A percentile compares a stretch with the other conserved stretches of the same genome.
Conservation (phyloP, 2,113 vertebrate species). For the Elaphurus davidianus region DNA sequence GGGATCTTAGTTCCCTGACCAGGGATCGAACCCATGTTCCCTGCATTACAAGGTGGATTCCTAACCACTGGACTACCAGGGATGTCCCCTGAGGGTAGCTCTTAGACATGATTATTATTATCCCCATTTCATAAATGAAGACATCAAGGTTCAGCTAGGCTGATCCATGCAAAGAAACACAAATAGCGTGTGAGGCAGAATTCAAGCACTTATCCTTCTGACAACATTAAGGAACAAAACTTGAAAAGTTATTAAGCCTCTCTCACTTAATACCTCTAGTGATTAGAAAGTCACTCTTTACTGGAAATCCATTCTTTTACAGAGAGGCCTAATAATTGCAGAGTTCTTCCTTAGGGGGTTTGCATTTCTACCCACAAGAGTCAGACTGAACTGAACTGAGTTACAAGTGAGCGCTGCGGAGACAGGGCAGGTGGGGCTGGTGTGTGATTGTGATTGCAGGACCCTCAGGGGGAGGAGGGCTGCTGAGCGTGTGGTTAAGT, state of each 20-base stretch:
- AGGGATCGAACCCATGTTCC: background rate
- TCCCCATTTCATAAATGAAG: background rate
- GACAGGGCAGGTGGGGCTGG: too few species aligned
- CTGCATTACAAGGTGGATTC: background rate
- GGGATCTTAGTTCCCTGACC: background rate
- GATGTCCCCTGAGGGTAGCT: background rate
- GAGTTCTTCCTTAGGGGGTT: background rate
- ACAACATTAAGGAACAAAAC: background rate
- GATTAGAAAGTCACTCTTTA: background rate
- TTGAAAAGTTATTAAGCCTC: background rate
- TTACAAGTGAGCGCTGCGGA: background rate
- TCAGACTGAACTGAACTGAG: background rate
- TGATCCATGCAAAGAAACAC: background rate
- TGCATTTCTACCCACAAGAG: background rate
- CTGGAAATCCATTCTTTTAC: background rate
- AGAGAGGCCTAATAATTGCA: background rate
- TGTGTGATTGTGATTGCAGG: background rate
- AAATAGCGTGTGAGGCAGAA: background rate
- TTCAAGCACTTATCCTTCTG: background rate
- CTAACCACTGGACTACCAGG: background rate
- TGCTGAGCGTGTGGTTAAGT: background rate
- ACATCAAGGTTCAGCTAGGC: background rate
- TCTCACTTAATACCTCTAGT: background rate
- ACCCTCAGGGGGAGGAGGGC: accelerated
- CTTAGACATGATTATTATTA: too few species aligned